Base-by-base conservation (phyloP, 2,113 vertebrate species). In the Panthera leo region DNA sequence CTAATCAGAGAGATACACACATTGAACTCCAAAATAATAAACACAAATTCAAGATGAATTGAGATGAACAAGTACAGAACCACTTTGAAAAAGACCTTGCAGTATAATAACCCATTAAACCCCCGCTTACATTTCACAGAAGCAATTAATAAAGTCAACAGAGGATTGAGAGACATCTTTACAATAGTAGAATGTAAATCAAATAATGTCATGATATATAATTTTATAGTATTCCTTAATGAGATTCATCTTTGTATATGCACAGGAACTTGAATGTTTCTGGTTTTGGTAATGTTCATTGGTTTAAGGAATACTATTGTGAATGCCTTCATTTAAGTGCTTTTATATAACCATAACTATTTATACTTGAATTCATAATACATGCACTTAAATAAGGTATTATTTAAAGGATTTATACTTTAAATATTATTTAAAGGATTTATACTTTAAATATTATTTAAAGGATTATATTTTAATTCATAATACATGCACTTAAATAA, bases 71-170 rank as follows among this genome's bases (percentile, higher is more conserved):
- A 97, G 79, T 45, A 83, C 8, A 94, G 65, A 94, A 71, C 23
- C 68, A 92, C 84, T 98, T 95, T 98, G 91, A 88, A 97, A 97
- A 97, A 93, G 90, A 95, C 94, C 82, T 96, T 97, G 71, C 85
- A 85, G n/a, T 86, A 51, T 94, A 97, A 96, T 89, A 94, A 96
- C 91, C 70, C 79, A 92, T 98, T 97, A 98, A 96, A 88, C 70
- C 11, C 36, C 67, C 6, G 31, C 58, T 97, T 97, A 96, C 14
- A 93, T 97, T 98, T 97, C 87, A 89, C 48, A 97, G 80, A 94
- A 97, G 71, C 94, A 97, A 96, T 96, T 97, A 97, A 97, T 96
- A 98, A 95, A 97, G 89, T 97, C 93, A 98, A 97, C 82, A 96
- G 58, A 98, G 45, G 82, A 88, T 68, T 91, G 84, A 85, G 39